These are phyloP conservation scores for Lepisosteus osseus DNA, from an alignment of 2,113 vertebrate genomes.

Conservation along the genomic window DNA sequence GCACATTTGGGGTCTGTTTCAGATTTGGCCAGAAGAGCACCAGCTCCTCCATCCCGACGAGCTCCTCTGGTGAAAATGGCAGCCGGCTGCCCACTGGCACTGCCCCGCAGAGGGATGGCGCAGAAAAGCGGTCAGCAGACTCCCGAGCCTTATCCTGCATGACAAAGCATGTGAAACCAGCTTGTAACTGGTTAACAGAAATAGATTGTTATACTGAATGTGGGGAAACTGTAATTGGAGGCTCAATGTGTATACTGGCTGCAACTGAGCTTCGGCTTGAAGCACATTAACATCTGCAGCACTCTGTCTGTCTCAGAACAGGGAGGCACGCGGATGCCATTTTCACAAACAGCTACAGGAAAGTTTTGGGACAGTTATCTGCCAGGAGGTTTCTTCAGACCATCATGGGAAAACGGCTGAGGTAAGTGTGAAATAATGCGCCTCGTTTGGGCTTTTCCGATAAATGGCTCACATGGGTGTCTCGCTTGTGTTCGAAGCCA, in stretches of 20 bases:
- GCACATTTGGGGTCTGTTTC: conserved; percentile 5
- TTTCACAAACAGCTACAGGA: conserved; percentile 90
- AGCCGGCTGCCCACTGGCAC: conserved; percentile 37
- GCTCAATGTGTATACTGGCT: no score
- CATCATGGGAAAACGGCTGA: conserved; percentile 80
- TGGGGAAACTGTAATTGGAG: no score
- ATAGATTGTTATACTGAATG: neutral
- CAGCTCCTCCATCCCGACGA: conserved; percentile 58
- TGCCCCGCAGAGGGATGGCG: conserved; percentile 23
- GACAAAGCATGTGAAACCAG: neutral
- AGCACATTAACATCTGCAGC: neutral
- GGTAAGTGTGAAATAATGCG: conserved; percentile 58
- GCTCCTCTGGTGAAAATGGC: conserved; percentile 52
- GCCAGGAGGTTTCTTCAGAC: conserved; percentile 86
- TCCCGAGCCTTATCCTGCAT: no score
- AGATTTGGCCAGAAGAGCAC: conserved; percentile 63
- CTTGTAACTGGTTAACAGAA: neutral
- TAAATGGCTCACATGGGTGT: conserved; percentile 76
- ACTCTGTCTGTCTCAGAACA: conserved; percentile 55
- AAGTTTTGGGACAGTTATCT: conserved; percentile 84
- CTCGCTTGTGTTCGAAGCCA: conserved; percentile 27
- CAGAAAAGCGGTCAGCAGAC: conserved; percentile 57
- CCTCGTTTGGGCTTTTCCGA: neutral
- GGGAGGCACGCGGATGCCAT: conserved; percentile 88
- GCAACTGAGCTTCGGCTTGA: no score